Evolutionary conservation across 2,113 vertebrate genomes (phyloP), one percentile per base, ranked within the genome.

Genomic region (Hypanus sabinus): DNA sequence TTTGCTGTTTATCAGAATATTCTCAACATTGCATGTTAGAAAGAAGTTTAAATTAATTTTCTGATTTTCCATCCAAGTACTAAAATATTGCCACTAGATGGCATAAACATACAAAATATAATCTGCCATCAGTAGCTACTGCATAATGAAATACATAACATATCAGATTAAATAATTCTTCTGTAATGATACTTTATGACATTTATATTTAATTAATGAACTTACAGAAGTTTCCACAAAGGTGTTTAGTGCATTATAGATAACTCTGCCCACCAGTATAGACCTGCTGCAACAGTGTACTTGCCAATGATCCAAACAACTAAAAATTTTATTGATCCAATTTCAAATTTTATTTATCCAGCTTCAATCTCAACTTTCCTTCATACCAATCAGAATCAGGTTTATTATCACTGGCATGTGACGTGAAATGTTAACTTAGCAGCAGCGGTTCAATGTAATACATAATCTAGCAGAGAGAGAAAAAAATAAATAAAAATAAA

Each of bases 81-180:
- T 38, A 73, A 24, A 91, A 27, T 71, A 38, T 75, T 24, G 60
- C 91, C 91, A 93, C 68, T 75, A 75, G 91, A 75, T 68, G 91
- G 91, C 68, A 75, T 27, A 36, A 75, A 55, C 24, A 22, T 55
- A 93, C 38, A 20, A 73, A 73, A 73, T 73, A 20, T 46, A 24
- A 73, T 22, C 16, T 73, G 20, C 18, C 71, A 73, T 73, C 71
- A 73, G 20, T 24, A 73, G 20, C 71, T 24, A 20, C 71, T 22
- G 20, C 22, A 73, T n/a, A n/a, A 60, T 33, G 83, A 65, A 65
- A 90, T 65, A 18, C 57, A n/a, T 30, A n/a, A 62, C 12, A 65
- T 18, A 20, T 18, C 85, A 90, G 33, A 65, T 62, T 90, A 65
- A 90, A 90, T 33, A 18, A 27, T 24, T 46, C 36, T 83, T 8